Evolutionary conservation across 2,797 vertebrate species (phyloP).

Genomic region (Chrysocyon brachyurus): DNA sequence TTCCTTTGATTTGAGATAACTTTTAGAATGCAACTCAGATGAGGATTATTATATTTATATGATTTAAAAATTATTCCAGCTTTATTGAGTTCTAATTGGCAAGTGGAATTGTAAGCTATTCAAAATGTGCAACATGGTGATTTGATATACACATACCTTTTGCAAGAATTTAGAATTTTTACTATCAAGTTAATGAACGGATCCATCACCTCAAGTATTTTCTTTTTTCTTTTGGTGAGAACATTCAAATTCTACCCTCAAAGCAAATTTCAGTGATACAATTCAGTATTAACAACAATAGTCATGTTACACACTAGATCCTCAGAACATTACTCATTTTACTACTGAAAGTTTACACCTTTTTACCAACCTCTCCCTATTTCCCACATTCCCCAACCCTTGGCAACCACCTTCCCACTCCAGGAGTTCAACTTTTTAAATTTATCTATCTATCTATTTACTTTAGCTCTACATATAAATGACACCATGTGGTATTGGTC

Average conservation of each 20-base stretch:
- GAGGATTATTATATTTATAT: neutral
- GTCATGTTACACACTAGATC: neutral
- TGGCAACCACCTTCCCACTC: neutral
- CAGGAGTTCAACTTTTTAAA: neutral
- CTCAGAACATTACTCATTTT: neutral
- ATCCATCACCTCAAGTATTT: neutral
- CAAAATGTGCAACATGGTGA: neutral
- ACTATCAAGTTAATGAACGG: neutral
- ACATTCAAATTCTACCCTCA: neutral
- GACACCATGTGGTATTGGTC: neutral
- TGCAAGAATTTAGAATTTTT: neutral
- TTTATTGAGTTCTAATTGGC: neutral
- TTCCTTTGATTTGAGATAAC: slow-evolving; percentile 19
- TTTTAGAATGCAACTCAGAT: slow-evolving; percentile 36
- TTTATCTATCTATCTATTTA: no score
- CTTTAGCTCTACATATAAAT: neutral
- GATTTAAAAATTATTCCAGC: neutral
- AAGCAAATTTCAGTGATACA: neutral
- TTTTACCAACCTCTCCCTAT: neutral
- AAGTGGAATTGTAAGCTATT: neutral
- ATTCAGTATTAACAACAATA: neutral
- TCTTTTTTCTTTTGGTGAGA: neutral
- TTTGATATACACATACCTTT: neutral
- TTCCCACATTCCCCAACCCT: neutral
- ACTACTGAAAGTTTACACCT: neutral